Evolutionary conservation across 2,797 vertebrate genomes (phyloP), one percentile per base, ranked within the genome.

Genomic region (Darevskia nairensis): DNA sequence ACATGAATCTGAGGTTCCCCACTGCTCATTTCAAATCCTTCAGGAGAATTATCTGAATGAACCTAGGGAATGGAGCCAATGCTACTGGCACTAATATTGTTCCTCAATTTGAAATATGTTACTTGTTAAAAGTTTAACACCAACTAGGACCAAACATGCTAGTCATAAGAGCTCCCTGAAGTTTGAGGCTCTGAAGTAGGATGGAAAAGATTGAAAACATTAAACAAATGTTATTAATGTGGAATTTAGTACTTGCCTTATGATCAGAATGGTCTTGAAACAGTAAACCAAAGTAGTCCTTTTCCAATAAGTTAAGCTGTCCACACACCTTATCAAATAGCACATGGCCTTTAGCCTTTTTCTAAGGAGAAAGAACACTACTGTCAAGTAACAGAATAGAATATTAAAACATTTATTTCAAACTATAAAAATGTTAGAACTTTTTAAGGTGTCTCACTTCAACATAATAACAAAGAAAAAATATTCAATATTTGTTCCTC

Each of bases 281-380:
- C 3, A 95, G 88, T 93, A 99, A 96, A 66, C 98, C 98, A 89
- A 99, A 99, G 95, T 99, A 99, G 95, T 99, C 99, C 93, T 98
- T 99, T 96, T 99, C 99, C 97, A 99, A 46, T 79, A 99, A 96
- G 92, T 99, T 99, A 80, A 99, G 98, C 85, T 99, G 98, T 80
- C 98, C 98, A 77, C 98, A 99, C 59, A 99, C 98, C 93, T 97
- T 98, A 83, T 98, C 98, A 96, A 99, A 98, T 44, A 99, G 94
- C 89, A 95, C 96, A 86, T 99, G 98, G 83, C 98, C 99, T 93
- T 98, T 99, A 2, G 97, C 97, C 89, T 97, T 97, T 98, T 99
- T 99, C 99, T 99, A 94, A 80, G 9, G 75, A 6, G 90, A 92
- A 55, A 88, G 41, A 89, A 6, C 86, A 86, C 2, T n/a, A n/a